Conservation (phyloP, 2,888 invertebrate genomes). For the Stenodema calcarata region DNA sequence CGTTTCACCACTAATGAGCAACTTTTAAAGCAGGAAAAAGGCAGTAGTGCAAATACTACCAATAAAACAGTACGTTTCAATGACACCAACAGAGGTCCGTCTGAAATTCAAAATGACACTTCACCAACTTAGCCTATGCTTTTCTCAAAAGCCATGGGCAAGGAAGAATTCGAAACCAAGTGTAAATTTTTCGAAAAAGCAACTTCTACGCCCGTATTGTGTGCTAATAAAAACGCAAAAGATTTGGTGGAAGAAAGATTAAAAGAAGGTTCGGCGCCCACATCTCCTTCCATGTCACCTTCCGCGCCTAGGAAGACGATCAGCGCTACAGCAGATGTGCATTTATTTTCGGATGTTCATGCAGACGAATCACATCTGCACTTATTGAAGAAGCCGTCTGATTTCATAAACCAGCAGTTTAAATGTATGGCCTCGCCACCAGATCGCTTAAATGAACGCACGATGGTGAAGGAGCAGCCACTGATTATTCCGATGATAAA, state of each 20-base stretch:
- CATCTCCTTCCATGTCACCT: neutral
- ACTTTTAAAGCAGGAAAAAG: neutral
- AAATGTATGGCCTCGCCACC: too few relatives aligned
- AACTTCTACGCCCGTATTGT: constrained; percentile 42
- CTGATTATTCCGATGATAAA: neutral
- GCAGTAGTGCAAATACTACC: neutral
- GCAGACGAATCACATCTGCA: neutral
- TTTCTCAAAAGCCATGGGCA: neutral
- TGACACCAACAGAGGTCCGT: neutral
- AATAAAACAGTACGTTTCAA: neutral
- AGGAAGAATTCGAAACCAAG: constrained; percentile 49
- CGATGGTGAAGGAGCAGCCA: neutral
- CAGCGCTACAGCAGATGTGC: neutral
- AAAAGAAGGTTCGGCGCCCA: neutral
- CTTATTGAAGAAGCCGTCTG: constrained; percentile 48
- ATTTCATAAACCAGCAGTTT: constrained; percentile 42
- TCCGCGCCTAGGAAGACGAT: neutral
- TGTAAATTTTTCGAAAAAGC: constrained; percentile 53
- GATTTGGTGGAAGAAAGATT: constrained; percentile 50
- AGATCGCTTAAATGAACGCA: too few relatives aligned
- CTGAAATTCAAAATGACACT: neutral
- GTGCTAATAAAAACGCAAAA: constrained; percentile 48
- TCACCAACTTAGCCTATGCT: neutral
- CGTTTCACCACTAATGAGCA: neutral
- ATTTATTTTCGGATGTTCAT: neutral